These are phyloP conservation scores for Drosophila meridionalis DNA, from an alignment of 2,888 invertebrate genomes.

Conservation along the genomic window DNA sequence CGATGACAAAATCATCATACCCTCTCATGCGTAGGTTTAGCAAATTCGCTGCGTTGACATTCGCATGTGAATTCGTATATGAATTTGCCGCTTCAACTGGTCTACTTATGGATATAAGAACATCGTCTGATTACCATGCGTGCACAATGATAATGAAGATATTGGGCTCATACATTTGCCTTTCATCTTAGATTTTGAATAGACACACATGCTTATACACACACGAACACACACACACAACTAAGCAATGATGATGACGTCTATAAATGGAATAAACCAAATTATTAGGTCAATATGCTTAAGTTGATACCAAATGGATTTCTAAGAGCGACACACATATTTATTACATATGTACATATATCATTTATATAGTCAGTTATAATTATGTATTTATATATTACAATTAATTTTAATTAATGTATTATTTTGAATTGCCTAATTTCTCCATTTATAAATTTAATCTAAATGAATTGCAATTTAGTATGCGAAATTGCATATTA, in stretches of 20 bases:
- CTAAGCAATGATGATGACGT: constrained; percentile 32
- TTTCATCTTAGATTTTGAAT: constrained; percentile 47
- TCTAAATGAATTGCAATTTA: background rate
- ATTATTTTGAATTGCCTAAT: background rate
- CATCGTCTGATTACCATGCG: constrained; percentile 49
- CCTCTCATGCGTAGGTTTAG: background rate
- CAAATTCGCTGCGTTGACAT: constrained; percentile 61
- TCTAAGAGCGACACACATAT: background rate
- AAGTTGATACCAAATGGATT: constrained; percentile 32
- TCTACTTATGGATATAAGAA: constrained; percentile 21
- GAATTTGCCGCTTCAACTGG: constrained; percentile 50
- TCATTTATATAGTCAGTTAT: background rate
- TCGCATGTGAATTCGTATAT: constrained; percentile 24
- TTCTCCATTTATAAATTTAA: background rate
- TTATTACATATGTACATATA: background rate
- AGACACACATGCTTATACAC: background rate
- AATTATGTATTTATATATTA: background rate
- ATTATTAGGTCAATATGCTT: constrained; percentile 20
- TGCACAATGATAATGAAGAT: constrained; percentile 50
- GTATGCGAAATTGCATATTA: background rate
- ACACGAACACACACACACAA: background rate
- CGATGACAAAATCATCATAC: background rate
- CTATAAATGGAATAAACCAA: constrained; percentile 10
- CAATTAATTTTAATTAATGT: background rate
- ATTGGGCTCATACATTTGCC: constrained; percentile 36